Evolutionary conservation across 2,888 invertebrate species (phyloP), one percentile per base, ranked within the genome.

Genomic region (Hirtodrosophila confusa): DNA sequence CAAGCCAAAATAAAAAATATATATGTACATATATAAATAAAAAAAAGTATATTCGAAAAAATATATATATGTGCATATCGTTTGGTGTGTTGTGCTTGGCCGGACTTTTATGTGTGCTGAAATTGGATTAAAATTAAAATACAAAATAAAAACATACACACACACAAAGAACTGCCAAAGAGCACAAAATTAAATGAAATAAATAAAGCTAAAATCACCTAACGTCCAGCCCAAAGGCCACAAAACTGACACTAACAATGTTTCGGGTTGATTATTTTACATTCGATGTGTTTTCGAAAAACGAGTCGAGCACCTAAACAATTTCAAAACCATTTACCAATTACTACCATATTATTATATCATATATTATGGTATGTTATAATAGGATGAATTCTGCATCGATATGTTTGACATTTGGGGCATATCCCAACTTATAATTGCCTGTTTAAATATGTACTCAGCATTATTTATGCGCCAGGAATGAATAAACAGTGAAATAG

Each of bases 71-170:
- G n/a, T n/a, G 56, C 27, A 44, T 33, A 57, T 58, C 24, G 39
- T 44, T 47, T 56, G 24, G 27, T 36, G 33, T 37, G 11, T 33
- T 37, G 11, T 33, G 12, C 49, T 45, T 17, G 36, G 24, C 43
- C 24, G 48, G 44, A 12, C 44, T 50, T 55, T 39, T 55, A 50
- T 54, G 63, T 68, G 66, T 68, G 66, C 62, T 65, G 63, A 86
- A 78, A 80, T 86, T 84, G 85, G 75, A 82, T 82, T 82, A 80
- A 82, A 82, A 86, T 82, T 84, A 84, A 82, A 80, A 80, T 75
- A 71, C 76, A 80, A 69, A 17, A 27, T 11, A 41, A 11, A 11
- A 2, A 36, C 24, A 65, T 33, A 61, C 29, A 60, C 36, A 45
- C 39, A 62, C 40, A 39, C 23, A 67, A 29, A 44, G 35, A 41